Percentiles rank a stretch among this genome's conserved stretches.
Conservation (phyloP, 2,113 vertebrate species). For the Percina caprodes region DNA sequence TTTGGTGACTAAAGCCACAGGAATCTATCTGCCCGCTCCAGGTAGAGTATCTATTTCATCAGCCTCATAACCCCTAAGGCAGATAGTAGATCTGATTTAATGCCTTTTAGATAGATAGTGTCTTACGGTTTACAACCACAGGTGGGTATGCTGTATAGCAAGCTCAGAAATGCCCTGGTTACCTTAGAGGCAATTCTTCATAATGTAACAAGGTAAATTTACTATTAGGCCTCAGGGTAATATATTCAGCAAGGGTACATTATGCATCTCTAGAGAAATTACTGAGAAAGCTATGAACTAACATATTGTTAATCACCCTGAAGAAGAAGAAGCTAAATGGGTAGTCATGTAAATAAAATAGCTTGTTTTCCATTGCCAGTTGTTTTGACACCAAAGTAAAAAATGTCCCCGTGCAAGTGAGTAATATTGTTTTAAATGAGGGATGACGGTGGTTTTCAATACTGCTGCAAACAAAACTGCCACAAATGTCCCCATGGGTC, state of each 20-base stretch:
- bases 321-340: slow-evolving; percentile 38
- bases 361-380: slow-evolving; percentile 36
- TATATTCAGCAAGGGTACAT: slow-evolving; percentile 7
- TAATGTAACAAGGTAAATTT: slow-evolving; percentile 24
- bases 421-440: slow-evolving; percentile 69
- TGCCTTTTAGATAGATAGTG: background rate
- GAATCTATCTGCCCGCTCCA: background rate
- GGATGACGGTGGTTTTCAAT: slow-evolving; percentile 62
- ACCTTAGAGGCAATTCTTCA: slow-evolving; percentile 20
- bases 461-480: slow-evolving; percentile 49
- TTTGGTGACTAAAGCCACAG: background rate
- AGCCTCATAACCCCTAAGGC: background rate
- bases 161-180: slow-evolving; percentile 5
- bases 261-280: slow-evolving; percentile 33
- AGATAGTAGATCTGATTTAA: slow-evolving; percentile 5
- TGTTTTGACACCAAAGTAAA: slow-evolving; percentile 46
- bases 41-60: background rate
- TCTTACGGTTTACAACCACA: slow-evolving; percentile 2
- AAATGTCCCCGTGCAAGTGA: slow-evolving; percentile 37
- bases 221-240: slow-evolving; percentile 1
- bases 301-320: slow-evolving; percentile 29
- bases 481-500: slow-evolving; percentile 48
- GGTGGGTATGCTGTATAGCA: background rate
- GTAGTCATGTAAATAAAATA: slow-evolving; percentile 29
- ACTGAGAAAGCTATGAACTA: slow-evolving; percentile 30